Evolutionary conservation across 2,113 vertebrate genomes (phyloP).

Genomic region (Rhinolophus ferrumequinum): DNA sequence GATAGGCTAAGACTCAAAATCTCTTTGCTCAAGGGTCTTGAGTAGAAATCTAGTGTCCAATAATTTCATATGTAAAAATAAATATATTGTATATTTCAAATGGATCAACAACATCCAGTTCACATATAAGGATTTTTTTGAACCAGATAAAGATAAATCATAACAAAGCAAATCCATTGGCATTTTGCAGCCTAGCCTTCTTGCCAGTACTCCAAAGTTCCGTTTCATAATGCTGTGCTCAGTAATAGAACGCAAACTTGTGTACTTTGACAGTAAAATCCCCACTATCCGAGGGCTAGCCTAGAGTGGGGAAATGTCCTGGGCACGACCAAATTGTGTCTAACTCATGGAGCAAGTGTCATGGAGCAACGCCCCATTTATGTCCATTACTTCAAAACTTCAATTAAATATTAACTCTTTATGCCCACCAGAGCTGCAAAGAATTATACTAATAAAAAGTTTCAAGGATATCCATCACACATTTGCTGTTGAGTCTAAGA

Average conservation of each 20-base stretch:
- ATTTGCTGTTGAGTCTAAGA: background rate
- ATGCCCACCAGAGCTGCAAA: background rate
- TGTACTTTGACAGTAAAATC: background rate
- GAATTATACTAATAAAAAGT: background rate
- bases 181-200: background rate
- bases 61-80: background rate
- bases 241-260: background rate
- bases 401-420: background rate
- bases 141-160: background rate
- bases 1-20: background rate
- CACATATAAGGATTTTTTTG: background rate
- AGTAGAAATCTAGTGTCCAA: constrained; percentile 12
- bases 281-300: background rate
- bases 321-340: background rate
- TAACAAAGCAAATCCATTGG: background rate
- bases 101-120: background rate
- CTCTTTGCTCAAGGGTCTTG: background rate
- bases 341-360: background rate
- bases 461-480: background rate
- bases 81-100: constrained; percentile 12
- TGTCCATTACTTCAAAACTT: background rate
- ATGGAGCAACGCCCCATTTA: background rate
- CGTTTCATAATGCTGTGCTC: background rate
- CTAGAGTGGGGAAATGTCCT: background rate
- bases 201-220: background rate